A percentile compares a stretch with the other conserved stretches of the same genome.
Conservation (phyloP, 2,888 invertebrate species). For the Orchesellides sinensis region DNA sequence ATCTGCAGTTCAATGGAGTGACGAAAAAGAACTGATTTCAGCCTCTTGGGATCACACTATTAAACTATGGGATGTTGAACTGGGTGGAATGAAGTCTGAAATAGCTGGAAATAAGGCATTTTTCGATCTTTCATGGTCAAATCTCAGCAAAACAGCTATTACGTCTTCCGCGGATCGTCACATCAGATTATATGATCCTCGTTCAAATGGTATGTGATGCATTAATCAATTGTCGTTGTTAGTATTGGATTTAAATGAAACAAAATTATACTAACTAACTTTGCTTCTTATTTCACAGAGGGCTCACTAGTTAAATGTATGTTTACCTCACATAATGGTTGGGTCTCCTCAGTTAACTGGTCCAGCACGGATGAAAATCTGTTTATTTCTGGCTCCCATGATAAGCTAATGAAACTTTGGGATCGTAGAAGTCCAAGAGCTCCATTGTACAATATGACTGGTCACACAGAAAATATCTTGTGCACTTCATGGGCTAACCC, state of each 20-base stretch:
- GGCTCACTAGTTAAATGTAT: slow-evolving; percentile 91
- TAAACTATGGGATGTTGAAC: slow-evolving; percentile 94
- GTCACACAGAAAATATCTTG: slow-evolving; percentile 95
- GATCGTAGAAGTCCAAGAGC: slow-evolving; percentile 94
- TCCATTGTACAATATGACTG: slow-evolving; percentile 93
- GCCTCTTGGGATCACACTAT: slow-evolving; percentile 97
- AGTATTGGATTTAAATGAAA: neutral
- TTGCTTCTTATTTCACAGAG: slow-evolving; percentile 80
- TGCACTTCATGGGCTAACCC: slow-evolving; percentile 96
- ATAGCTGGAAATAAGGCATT: slow-evolving; percentile 94
- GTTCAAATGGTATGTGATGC: slow-evolving; percentile 84
- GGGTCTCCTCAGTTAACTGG: slow-evolving; percentile 96
- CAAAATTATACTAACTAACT: neutral
- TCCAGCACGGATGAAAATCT: slow-evolving; percentile 87
- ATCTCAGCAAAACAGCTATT: slow-evolving; percentile 84
- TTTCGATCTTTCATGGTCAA: slow-evolving; percentile 90
- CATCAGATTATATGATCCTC: slow-evolving; percentile 93
- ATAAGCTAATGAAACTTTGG: slow-evolving; percentile 95
- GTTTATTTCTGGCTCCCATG: slow-evolving; percentile 96
- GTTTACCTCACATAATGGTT: slow-evolving; percentile 92
- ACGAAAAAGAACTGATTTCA: slow-evolving; percentile 86
- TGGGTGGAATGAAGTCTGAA: slow-evolving; percentile 89
- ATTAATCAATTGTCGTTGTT: neutral
- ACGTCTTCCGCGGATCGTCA: slow-evolving; percentile 95
- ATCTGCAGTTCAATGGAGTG: slow-evolving; percentile 90